phyloP scores from a whole-genome alignment of 2,888 invertebrate genomes.

The Pheosia gnoma region DNA sequence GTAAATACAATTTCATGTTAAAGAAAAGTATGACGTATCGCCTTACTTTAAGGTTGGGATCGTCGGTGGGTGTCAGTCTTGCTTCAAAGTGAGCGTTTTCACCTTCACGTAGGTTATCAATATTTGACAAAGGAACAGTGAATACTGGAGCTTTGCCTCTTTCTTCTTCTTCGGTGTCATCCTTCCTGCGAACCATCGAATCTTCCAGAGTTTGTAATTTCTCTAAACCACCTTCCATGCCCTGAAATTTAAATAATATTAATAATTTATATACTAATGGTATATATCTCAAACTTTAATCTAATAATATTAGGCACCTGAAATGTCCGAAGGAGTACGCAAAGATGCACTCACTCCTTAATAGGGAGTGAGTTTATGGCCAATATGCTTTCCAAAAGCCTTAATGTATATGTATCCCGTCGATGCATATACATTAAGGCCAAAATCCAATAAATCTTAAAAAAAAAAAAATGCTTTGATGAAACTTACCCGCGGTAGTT shows the following conservation, averaged over 20 bases:
- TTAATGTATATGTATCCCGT: too few relatives aligned
- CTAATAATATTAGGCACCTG: too few relatives aligned
- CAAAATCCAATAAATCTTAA: too few relatives aligned
- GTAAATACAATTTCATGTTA: neutral
- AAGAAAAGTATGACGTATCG: neutral
- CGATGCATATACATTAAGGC: too few relatives aligned
- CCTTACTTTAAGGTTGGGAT: slow-evolving; percentile 91
- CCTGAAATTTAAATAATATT: slow-evolving; percentile 69
- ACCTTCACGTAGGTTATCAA: slow-evolving; percentile 94
- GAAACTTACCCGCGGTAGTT: slow-evolving; percentile 91
- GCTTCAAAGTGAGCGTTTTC: slow-evolving; percentile 97
- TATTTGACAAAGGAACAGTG: slow-evolving; percentile 93
- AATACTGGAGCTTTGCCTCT: slow-evolving; percentile 95
- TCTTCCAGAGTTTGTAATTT: slow-evolving; percentile 97
- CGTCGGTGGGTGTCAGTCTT: slow-evolving; percentile 94
- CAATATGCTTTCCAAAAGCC: too few relatives aligned
- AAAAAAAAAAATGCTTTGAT: too few relatives aligned
- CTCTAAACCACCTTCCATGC: slow-evolving; percentile 97
- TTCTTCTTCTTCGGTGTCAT: slow-evolving; percentile 89
- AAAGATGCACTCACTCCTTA: too few relatives aligned
- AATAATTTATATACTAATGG: neutral
- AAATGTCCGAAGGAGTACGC: too few relatives aligned
- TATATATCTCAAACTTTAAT: too few relatives aligned
- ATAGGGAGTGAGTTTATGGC: too few relatives aligned
- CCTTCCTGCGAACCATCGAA: slow-evolving; percentile 90